Conservation (phyloP, 2,888 invertebrate species). For the Rapana venosa region DNA sequence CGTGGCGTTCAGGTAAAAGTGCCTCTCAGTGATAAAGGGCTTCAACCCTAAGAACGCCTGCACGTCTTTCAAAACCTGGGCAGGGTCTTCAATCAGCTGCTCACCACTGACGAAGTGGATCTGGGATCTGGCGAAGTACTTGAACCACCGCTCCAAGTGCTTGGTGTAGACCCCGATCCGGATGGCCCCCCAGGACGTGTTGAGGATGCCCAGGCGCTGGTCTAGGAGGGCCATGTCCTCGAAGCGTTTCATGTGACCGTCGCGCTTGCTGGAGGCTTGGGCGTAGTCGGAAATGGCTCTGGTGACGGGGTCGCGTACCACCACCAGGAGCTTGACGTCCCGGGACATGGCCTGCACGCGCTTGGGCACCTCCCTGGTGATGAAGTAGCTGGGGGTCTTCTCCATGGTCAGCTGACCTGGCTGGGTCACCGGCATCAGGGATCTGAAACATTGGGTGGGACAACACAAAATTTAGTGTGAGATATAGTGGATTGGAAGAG, state of each 20-base stretch:
- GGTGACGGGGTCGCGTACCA: slow-evolving; percentile 93
- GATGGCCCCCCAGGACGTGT: slow-evolving; percentile 89
- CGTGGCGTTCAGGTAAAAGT: slow-evolving; percentile 94
- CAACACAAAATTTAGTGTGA: too few species aligned
- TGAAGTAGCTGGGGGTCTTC: slow-evolving; percentile 95
- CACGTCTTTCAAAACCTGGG: slow-evolving; percentile 89
- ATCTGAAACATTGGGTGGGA: slow-evolving; percentile 79
- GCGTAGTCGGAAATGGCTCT: slow-evolving; percentile 95
- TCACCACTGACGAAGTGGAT: slow-evolving; percentile 93
- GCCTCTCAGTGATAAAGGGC: slow-evolving; percentile 89
- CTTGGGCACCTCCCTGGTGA: slow-evolving; percentile 89
- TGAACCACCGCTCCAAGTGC: slow-evolving; percentile 90
- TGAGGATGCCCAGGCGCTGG: slow-evolving; percentile 85
- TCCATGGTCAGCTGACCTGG: slow-evolving; percentile 94
- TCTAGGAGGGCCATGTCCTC: slow-evolving; percentile 81
- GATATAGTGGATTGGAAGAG: too few species aligned
- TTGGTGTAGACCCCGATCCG: slow-evolving; percentile 88
- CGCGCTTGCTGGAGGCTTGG: slow-evolving; percentile 81
- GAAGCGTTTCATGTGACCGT: slow-evolving; percentile 62
- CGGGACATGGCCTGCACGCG: slow-evolving; percentile 91
- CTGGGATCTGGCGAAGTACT: slow-evolving; percentile 88
- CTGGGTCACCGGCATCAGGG: slow-evolving; percentile 91
- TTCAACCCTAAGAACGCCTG: slow-evolving; percentile 92
- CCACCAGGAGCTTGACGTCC: slow-evolving; percentile 88
- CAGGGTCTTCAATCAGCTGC: slow-evolving; percentile 90